Base-by-base conservation (phyloP, 37 sponge, comb jelly and placozoan species). In the Lycopodina hypogea region DNA sequence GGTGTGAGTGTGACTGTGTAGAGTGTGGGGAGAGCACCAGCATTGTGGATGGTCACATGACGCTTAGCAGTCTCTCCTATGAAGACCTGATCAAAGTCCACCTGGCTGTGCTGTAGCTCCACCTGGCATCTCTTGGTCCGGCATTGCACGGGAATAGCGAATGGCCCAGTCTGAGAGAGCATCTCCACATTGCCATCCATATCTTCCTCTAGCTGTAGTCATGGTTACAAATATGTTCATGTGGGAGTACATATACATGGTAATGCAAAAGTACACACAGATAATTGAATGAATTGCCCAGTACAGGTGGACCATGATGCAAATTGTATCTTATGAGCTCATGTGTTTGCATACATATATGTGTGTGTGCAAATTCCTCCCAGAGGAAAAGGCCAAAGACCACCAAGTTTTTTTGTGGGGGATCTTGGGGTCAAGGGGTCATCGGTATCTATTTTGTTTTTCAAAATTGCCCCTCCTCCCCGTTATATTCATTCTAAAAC, bases 121-220 rank as follows among this genome's bases (percentile, higher is more conserved):
- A 84, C 83, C 28, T 72, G 39, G 52, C 92, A 92, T 45, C 82
- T 88, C 83, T 91, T 94, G 21, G 70, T 87, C 56, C 52, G 42
- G 78, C 94, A 94, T 35, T 75, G 71, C 48, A 97, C 80, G 26
- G 92, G 94, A 19, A 97, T 78, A n/a, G 84, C 65, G 72, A 97
- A 93, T 34, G 94, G 86, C 24, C 97, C 97, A 51, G 97, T 94
- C 69, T 97, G 94, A 21, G 94, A 79, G 33, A 91, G 32, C 69
- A 93, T 63, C 71, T 83, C 57, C 24, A 97, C 81, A 37, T 50
- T 62, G 7, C 97, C 97, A 19, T 42, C 39, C 1, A 94, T 35
- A 70, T 97, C 94, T 52, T 81, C 68, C 65, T 95, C 83, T 29
- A 92, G 52, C 89, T 92, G 68, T 24, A 62, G 14, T 11, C 28